Evolutionary conservation across 2,113 vertebrate species (phyloP), one percentile per base, ranked within the genome.

Genomic region (Platysternon megacephalum): DNA sequence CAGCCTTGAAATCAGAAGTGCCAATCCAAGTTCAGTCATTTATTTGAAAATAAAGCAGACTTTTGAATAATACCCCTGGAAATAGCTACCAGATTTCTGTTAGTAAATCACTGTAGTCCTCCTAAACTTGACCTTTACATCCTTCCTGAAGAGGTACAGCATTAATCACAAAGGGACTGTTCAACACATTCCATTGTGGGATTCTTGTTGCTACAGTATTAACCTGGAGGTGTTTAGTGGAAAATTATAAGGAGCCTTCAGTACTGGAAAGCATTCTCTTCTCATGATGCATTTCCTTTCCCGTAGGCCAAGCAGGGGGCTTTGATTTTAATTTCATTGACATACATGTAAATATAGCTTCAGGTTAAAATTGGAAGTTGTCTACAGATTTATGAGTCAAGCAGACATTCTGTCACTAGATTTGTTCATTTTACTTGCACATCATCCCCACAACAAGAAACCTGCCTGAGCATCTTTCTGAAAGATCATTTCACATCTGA

Each of bases 341-440:
- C 97, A 95, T 51, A 58, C 79, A 96, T n/a, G 92, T 89, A 96
- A 98, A 98, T 91, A 90, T 46, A 1, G 7, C 95, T 96, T 74
- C 86, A 76, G 96, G 95, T 87, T 96, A 96, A 97, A 97, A 91
- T 82, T 96, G 87, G 98, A 98, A 96, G 96, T 83, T 96, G 85
- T 94, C 93, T 91, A 96, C 92, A 97, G 93, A 97, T 97, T 98
- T 98, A 97, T 91, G 93, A 98, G 96, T 65, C 90, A 95, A 95
- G 94, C 92, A 97, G 97, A 96, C 85, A 95, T 96, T 97, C 97
- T 93, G 89, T 94, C 91, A 96, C 87, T 93, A 88, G 79, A 93
- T 97, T 95, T 94, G 96, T 84, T 97, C 93, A 80, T 92, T 95
- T 92, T 95, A 74, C 95, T 94, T 96, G 46, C 84, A 87, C 0